phyloP scores from a whole-genome alignment of 1,140 invertebrate genomes.

The Arion vulgaris region DNA sequence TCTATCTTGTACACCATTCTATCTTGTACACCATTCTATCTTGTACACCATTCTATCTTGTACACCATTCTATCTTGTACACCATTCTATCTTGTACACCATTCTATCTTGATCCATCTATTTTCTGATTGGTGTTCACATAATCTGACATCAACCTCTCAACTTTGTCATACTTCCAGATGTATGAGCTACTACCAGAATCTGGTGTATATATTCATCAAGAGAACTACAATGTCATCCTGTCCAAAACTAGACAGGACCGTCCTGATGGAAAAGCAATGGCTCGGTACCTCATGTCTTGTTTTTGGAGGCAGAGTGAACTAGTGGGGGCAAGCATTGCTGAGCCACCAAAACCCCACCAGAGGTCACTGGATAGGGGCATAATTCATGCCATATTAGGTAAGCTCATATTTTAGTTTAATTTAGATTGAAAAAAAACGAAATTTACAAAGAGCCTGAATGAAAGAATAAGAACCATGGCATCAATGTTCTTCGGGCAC shows the following conservation, averaged over 20 bases:
- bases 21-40: no score
- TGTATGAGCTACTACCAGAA: slow-evolving; percentile 42
- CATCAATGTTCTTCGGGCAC: no score
- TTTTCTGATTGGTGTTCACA: no score
- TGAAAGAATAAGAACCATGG: no score
- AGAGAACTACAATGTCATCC: slow-evolving; percentile 44
- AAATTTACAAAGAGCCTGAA: no score
- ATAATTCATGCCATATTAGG: slow-evolving; percentile 46
- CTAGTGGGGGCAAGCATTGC: slow-evolving; percentile 46
- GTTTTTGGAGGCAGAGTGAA: slow-evolving; percentile 46
- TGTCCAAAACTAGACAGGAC: slow-evolving; percentile 42
- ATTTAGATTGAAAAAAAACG: no score
- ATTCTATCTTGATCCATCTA: no score
- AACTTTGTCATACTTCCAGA: slow-evolving; percentile 24
- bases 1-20: no score
- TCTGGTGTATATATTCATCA: slow-evolving; percentile 46
- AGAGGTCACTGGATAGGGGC: slow-evolving; percentile 43
- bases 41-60: no score
- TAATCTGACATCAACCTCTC: no score
- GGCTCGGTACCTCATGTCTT: slow-evolving; percentile 49
- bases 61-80: no score
- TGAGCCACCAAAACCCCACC: slow-evolving; percentile 45
- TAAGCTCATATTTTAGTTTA: slow-evolving; percentile 25
- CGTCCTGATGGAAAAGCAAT: slow-evolving; percentile 47
- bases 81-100: no score